A percentile compares a stretch with the other conserved stretches of the same genome.
These are phyloP conservation scores for Monopterus albus DNA, from an alignment of 2,113 vertebrate species.

Conservation along the genomic window DNA sequence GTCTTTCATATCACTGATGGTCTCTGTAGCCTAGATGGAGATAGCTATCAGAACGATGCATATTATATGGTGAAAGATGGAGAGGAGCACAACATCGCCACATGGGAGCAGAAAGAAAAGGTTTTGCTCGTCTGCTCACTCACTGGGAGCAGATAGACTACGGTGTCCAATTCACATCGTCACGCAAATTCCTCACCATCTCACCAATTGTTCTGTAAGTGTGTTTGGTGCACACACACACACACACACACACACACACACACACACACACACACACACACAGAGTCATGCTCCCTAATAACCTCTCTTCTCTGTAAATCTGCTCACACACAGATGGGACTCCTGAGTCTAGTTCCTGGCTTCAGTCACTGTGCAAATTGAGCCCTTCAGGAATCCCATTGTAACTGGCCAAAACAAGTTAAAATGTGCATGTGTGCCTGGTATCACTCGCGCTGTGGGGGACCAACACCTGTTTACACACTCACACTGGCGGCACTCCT, in stretches of 20 bases:
- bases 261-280: slow-evolving; percentile 18
- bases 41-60: slow-evolving; percentile 38
- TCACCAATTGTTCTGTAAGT: slow-evolving; percentile 93
- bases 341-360: slow-evolving; percentile 66
- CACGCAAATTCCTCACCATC: slow-evolving; percentile 94
- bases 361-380: slow-evolving; percentile 77
- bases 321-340: slow-evolving; percentile 73
- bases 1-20: slow-evolving; percentile 46
- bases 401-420: slow-evolving; percentile 64
- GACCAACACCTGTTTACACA: too few relatives aligned
- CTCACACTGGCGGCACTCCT: too few relatives aligned
- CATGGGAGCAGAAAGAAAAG: too few relatives aligned
- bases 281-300: slow-evolving; percentile 60
- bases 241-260: slow-evolving; percentile 4
- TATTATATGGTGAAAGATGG: slow-evolving; percentile 47
- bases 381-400: slow-evolving; percentile 74
- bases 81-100: slow-evolving; percentile 24
- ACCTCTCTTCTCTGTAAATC: slow-evolving; percentile 64
- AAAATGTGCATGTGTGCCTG: too few relatives aligned
- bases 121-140: slow-evolving; percentile 91
- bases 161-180: slow-evolving; percentile 91
- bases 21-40: slow-evolving; percentile 20
- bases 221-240: not conserved
- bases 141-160: slow-evolving; percentile 98
- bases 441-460: too few relatives aligned